A percentile compares a stretch with the other conserved stretches of the same genome.
Conservation (phyloP, 2,888 invertebrate species). For the Phytoseiulus persimilis region DNA sequence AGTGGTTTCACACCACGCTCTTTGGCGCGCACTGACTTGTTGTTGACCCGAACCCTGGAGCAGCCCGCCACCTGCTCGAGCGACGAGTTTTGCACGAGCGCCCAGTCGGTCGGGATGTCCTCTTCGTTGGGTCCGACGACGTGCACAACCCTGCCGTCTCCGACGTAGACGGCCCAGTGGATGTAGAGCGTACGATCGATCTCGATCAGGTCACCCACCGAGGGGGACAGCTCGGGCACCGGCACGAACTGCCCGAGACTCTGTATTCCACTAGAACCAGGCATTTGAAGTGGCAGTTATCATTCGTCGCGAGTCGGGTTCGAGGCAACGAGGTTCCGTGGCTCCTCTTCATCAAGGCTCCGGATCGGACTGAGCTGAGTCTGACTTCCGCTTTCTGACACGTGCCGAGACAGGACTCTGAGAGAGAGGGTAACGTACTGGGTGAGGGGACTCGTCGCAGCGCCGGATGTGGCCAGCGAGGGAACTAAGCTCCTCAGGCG, state of each 20-base stretch:
- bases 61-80: conserved; percentile 46
- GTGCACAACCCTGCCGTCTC: conserved; percentile 47
- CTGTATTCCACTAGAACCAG: not conserved
- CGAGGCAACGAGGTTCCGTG: not conserved
- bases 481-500: not conserved
- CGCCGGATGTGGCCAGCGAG: not conserved
- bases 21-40: conserved; percentile 48
- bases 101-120: conserved; percentile 44
- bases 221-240: conserved; percentile 42
- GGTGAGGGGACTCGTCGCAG: not conserved
- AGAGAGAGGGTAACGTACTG: not conserved
- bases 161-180: conserved; percentile 48
- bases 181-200: conserved; percentile 47
- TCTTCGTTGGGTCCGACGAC: conserved; percentile 46
- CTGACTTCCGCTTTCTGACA: not conserved
- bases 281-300: not conserved
- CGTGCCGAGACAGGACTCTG: not conserved
- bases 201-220: conserved; percentile 47
- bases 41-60: conserved; percentile 48
- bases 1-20: conserved; percentile 46
- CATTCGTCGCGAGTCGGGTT: not conserved
- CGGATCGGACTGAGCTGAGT: not conserved
- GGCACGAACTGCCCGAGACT: conserved; percentile 19
- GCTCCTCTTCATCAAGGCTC: not conserved
- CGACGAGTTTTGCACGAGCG: conserved; percentile 44